Base-by-base conservation (phyloP, 1,140 invertebrate genomes). In the Drosophila ohnishii region DNA sequence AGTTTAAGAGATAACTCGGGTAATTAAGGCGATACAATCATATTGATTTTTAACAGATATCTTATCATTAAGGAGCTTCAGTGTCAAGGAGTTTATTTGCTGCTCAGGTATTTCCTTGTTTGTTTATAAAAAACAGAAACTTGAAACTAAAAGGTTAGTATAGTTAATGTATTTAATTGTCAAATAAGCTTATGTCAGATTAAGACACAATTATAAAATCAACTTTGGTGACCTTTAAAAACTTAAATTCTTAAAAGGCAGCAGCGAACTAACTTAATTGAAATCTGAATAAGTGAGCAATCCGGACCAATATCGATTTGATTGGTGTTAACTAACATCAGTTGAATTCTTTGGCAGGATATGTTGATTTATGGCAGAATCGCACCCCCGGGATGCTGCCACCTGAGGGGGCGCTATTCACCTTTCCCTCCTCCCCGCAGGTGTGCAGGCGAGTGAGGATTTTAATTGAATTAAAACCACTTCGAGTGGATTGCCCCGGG, bases 401-500 rank as follows among this genome's bases (percentile, higher is more conserved):
- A 14, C 5, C 0, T n/a, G 30, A 10, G 32, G 50, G 14, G 25
- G 9, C 5, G 4, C 19, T n/a, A 3, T 6, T 28, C 45, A 42
- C 22, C 35, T 7, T 22, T 13, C 34, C 16, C 35, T 13, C 34
- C 16, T 6, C 2, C 7, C 25, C 9, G 16, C 22, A 63, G 34
- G 19, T 37, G 28, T n/a, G 14, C 25, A 62, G 57, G 19, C 42
- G 19, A 34, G 22, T 19, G 22, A 11, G 34, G 8, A 55, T 61
- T 78, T 69, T 51, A 82, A 82, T 83, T 74, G 19, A 78, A 60
- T 69, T 74, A 47, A 73, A 82, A 45, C 47, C 61, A 44, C 50
- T 66, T 22, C 11, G 22, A 55, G 39, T 60, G 57, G 34, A 28
- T 44, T 40, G 65, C 69, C 37, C 5, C 25, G 13, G 14, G 69